Conservation (phyloP, 2,113 vertebrate genomes). For the Scomber japonicus region DNA sequence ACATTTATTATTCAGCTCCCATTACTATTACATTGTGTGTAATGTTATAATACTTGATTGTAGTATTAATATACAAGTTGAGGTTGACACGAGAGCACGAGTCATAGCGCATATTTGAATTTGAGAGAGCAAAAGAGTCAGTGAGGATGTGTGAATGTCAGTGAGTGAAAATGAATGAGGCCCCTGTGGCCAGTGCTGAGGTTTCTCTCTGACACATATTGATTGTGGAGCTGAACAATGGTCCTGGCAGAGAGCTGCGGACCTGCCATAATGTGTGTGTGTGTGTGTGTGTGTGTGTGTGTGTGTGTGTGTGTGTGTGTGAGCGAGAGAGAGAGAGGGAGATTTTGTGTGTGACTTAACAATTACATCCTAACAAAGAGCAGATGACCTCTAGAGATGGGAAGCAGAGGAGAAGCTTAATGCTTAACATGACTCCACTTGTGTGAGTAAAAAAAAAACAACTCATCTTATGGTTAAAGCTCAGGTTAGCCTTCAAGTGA, state of each 20-base stretch:
- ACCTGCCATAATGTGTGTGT: conserved; percentile 32
- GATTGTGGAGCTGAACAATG: conserved; percentile 59
- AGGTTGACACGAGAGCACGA: neutral
- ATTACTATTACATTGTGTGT: neutral
- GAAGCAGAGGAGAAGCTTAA: conserved; percentile 3
- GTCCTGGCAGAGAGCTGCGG: conserved; percentile 33
- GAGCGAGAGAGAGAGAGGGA: neutral
- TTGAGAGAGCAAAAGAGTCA: conserved; percentile 6
- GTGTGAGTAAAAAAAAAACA: conserved; percentile 1
- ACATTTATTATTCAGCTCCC: neutral
- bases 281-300: neutral
- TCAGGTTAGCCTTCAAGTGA: neutral
- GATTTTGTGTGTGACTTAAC: conserved; percentile 16
- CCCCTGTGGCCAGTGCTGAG: conserved; percentile 44
- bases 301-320: conserved; percentile 17
- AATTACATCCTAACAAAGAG: conserved; percentile 16
- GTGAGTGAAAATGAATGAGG: conserved; percentile 40
- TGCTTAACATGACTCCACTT: neutral
- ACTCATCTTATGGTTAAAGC: neutral
- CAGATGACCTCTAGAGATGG: conserved; percentile 5
- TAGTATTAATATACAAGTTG: too few species aligned
- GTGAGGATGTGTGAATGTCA: conserved; percentile 52
- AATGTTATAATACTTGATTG: too few species aligned
- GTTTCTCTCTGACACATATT: conserved; percentile 63
- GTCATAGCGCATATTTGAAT: neutral